Evolutionary conservation across 2,797 vertebrate species (phyloP), one percentile per base, ranked within the genome.

Genomic region (Danio albolineatus): DNA sequence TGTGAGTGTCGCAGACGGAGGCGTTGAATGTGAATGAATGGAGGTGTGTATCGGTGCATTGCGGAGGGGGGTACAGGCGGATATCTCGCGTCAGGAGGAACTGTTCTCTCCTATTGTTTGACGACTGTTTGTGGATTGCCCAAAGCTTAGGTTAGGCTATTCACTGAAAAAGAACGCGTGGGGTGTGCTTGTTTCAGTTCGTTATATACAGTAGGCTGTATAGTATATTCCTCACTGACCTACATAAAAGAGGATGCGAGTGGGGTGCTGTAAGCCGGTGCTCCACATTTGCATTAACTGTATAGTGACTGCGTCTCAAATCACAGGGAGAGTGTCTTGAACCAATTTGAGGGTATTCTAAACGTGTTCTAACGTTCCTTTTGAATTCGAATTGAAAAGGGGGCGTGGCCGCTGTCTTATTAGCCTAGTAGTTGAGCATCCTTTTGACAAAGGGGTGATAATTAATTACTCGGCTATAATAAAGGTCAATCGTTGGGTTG

Each of bases 1-100:
- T 46, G 56, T 65, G n/a, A 75, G 49, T 66, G 73, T 60, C 17
- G 14, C 12, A 38, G 59, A 38, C 43, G 10, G 66, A 83, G 83
- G 48, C 56, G 66, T 76, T 83, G 78, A 66, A 81, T 79, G 76
- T 61, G 79, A 83, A 86, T 84, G 81, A 74, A 67, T 70, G 67
- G 61, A 76, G 78, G 73, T 73, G 78, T 61, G 66, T 46, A 4
- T 73, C 54, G 65, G 71, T 84, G 83, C 83, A 84, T 54, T 84
- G 83, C 83, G 66, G 79, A 60, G 76, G 75, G 83, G 70, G 64
- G 36, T 49, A 73, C 36, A 70, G 77, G 49, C 79, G 75, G 76
- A 81, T 64, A 78, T 81, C 56, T 81, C 75, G 57, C 70, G 51
- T 81, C 41, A 66, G 10, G 56, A 48, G 78, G 65, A 73, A 72